Evolutionary conservation across 2,888 invertebrate genomes (phyloP), one percentile per base, ranked within the genome.

Genomic region (Apotomis betuletana): DNA sequence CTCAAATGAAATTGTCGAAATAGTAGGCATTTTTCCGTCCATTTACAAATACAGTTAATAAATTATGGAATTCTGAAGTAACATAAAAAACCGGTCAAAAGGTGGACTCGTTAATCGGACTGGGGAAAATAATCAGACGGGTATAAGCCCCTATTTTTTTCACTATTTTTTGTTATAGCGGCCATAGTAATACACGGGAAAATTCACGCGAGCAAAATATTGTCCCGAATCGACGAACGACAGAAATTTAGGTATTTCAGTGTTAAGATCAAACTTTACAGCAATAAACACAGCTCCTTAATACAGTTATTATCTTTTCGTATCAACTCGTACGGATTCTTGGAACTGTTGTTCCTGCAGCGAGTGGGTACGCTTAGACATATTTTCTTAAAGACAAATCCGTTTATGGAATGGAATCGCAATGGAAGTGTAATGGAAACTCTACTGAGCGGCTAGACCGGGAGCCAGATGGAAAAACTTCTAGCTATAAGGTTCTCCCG

Each of bases 301-400:
- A 27, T 27, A 10, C 58, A 12, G 38, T 6, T 58, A 38, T 58
- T 58, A 12, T 58, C 38, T 58, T 58, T n/a, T 12, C 58, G 36
- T 36, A 57, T 12, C 36, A 58, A 58, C 38, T 38, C 58, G 38
- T 38, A 12, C 58, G 12, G 9, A 49, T 9, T 49, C 49, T 38
- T 58, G 36, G 55, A 64, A 64, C 41, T 65, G 46, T 65, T 65
- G 41, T 65, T 65, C 46, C 55, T 55, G 54, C 15, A 12, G 65
- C 46, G 8, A 4, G 12, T 9, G 9, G 49, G 49, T 9, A 41
- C 64, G 55, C 64, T 64, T 64, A 64, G 55, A 65, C 65, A 65
- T 65, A 65, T 65, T 65, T 57, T 65, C 55, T 55, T 65, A 57
- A 65, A 55, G 55, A 65, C 55, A 55, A 65, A 65, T 65, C 65